Evolutionary conservation across 2,113 vertebrate species (phyloP).

Genomic region (Syngnathus scovelli): DNA sequence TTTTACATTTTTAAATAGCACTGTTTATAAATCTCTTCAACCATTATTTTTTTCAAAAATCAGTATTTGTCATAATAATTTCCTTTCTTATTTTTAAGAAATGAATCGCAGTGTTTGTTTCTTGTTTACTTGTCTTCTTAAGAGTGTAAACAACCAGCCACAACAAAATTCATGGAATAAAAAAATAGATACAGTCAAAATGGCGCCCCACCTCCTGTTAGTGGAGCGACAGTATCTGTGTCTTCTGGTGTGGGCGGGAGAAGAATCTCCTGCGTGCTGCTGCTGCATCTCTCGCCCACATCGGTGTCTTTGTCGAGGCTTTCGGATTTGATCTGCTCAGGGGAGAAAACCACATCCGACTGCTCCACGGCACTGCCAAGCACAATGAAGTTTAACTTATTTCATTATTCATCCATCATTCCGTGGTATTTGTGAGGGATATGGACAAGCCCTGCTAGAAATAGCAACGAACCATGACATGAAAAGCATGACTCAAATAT

Average conservation of each 20-base stretch:
- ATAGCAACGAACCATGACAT: not conserved
- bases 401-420: no score
- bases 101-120: not conserved
- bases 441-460: no score
- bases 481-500: not conserved
- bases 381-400: not conserved
- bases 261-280: constrained; percentile 47
- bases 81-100: no score
- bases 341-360: constrained; percentile 74
- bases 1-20: no score
- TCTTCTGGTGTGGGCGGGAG: constrained; percentile 40
- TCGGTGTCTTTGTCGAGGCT: not conserved
- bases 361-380: constrained; percentile 75
- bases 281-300: not conserved
- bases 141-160: not conserved
- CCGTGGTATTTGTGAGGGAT: no score
- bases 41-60: no score
- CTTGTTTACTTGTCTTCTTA: not conserved
- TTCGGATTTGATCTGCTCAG: constrained; percentile 68
- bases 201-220: constrained; percentile 32
- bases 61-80: no score
- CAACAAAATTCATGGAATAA: not conserved
- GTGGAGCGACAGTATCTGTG: constrained; percentile 42
- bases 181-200: not conserved
- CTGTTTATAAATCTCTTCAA: no score